These are phyloP conservation scores for Pristionchus maxplancki DNA, from an alignment of 2,888 invertebrate genomes.

Conservation along the genomic window DNA sequence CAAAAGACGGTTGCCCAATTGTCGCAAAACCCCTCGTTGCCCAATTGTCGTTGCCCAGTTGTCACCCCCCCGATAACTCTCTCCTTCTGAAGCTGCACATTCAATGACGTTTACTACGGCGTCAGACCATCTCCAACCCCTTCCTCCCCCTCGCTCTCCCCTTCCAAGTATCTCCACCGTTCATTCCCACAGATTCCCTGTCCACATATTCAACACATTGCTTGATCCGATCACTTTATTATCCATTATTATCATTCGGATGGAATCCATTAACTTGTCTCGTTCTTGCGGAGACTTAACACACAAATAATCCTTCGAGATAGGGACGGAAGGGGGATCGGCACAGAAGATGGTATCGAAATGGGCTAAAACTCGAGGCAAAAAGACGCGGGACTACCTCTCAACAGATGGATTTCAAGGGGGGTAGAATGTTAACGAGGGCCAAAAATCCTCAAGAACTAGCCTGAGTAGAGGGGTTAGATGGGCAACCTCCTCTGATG, in stretches of 20 bases:
- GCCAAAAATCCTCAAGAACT: slow-evolving; percentile 50
- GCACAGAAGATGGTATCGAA: background rate
- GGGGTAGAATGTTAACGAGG: slow-evolving; percentile 47
- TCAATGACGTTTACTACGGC: too few relatives aligned
- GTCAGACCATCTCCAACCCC: too few relatives aligned
- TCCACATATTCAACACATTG: background rate
- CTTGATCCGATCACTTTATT: slow-evolving; percentile 37
- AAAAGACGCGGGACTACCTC: slow-evolving; percentile 48
- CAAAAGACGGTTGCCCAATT: too few relatives aligned
- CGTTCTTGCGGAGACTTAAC: background rate
- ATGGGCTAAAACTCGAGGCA: slow-evolving; percentile 50
- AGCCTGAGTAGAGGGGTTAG: slow-evolving; percentile 38
- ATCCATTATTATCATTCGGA: slow-evolving; percentile 40
- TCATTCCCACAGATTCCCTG: slow-evolving; percentile 5
- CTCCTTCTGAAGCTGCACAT: too few relatives aligned
- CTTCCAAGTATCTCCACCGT: slow-evolving; percentile 23
- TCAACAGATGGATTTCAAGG: slow-evolving; percentile 19
- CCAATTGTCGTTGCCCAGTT: too few relatives aligned
- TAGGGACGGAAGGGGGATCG: slow-evolving; percentile 24
- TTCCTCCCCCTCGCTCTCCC: background rate
- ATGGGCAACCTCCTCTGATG: background rate
- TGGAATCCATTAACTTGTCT: slow-evolving; percentile 37
- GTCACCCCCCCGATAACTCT: too few relatives aligned
- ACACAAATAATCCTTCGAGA: slow-evolving; percentile 2
- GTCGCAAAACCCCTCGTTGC: too few relatives aligned